These are phyloP conservation scores for Clupea harengus DNA, from an alignment of 2,113 vertebrate genomes.

Conservation along the genomic window DNA sequence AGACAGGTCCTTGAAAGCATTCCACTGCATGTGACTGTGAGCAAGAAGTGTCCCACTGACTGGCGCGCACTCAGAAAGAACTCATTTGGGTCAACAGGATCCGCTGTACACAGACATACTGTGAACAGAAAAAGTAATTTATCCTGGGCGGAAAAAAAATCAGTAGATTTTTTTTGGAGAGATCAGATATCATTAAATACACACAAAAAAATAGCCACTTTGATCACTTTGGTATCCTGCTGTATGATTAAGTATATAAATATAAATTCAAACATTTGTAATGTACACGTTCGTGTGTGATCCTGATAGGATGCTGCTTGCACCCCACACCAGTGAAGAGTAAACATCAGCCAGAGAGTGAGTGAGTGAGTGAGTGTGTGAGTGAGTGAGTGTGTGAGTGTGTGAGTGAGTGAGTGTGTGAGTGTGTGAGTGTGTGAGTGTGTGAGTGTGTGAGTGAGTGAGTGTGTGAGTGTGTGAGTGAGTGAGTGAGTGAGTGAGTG, in stretches of 20 bases:
- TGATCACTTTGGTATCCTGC: too few species aligned
- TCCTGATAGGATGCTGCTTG: too few species aligned
- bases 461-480: too few species aligned
- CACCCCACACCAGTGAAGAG: too few species aligned
- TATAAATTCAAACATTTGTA: background rate
- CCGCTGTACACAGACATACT: background rate
- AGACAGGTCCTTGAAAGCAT: constrained; percentile 39
- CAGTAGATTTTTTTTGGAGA: background rate
- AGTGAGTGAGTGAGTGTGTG: too few species aligned
- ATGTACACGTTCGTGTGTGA: background rate
- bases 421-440: too few species aligned
- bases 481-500: too few species aligned
- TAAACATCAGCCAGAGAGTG: too few species aligned
- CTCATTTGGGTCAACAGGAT: constrained; percentile 25
- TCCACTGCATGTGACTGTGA: constrained; percentile 22
- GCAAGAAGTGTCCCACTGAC: constrained; percentile 27
- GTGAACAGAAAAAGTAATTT: background rate
- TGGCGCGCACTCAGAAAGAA: background rate
- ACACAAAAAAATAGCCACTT: too few species aligned
- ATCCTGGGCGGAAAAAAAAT: background rate
- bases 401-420: too few species aligned
- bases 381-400: too few species aligned
- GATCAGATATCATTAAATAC: background rate
- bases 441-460: too few species aligned
- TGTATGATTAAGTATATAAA: background rate